Conservation (phyloP, 2,797 vertebrate genomes). For the Malacoraja senta region DNA sequence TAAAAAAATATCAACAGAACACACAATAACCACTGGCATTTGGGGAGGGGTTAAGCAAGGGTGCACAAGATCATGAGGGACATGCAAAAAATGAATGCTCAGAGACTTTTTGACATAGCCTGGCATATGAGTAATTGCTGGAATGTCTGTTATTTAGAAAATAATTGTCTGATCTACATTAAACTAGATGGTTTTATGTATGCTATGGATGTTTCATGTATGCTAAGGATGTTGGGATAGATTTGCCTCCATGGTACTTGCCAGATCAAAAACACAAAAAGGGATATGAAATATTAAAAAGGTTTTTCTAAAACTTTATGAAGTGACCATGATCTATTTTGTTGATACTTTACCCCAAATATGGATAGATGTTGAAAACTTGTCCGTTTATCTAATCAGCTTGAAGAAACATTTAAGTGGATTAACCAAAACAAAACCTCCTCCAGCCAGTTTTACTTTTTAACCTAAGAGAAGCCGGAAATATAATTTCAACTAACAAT, state of each 20-base stretch:
- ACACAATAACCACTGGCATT: no score
- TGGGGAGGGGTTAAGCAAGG: no score
- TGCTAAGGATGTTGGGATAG: conserved; percentile 14
- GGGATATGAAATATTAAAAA: neutral
- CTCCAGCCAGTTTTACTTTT: neutral
- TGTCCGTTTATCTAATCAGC: neutral
- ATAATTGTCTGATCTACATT: neutral
- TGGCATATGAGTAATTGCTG: neutral
- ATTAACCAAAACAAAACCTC: neutral
- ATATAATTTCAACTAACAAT: neutral
- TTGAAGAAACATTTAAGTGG: no score
- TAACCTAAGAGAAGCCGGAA: neutral
- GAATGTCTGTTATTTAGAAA: neutral
- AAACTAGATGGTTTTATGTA: neutral
- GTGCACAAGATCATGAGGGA: no score
- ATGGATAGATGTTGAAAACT: neutral
- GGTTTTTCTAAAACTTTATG: no score
- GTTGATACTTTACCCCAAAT: neutral
- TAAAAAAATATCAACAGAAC: neutral
- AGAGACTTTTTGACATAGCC: neutral
- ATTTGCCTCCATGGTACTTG: neutral
- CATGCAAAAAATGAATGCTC: no score
- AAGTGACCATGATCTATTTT: no score
- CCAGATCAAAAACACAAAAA: neutral
- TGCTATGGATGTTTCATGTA: neutral